Evolutionary conservation across 2,888 invertebrate genomes (phyloP).

Genomic region (Leptinotarsa peninsularis): DNA sequence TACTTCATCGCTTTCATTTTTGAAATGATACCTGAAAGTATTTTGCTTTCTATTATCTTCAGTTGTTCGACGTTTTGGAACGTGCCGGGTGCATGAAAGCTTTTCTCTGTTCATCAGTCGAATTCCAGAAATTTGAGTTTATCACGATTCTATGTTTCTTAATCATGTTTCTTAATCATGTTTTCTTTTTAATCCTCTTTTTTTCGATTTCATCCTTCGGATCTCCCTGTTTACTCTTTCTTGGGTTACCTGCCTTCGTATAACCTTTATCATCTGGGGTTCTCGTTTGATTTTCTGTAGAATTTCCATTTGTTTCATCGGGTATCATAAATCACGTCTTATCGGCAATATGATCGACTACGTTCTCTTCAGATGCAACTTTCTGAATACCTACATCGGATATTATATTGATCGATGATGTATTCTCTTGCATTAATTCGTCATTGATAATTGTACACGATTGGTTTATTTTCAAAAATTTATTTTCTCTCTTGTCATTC

Average conservation of each 20-base stretch:
- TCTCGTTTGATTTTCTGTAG: not conserved
- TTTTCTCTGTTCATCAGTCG: not conserved
- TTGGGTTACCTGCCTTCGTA: too few relatives aligned
- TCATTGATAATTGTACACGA: not conserved
- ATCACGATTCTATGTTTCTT: not conserved
- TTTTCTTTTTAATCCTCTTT: constrained; percentile 1
- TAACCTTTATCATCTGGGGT: not conserved
- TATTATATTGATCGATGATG: not conserved
- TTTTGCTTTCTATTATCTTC: not conserved
- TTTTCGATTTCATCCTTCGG: not conserved
- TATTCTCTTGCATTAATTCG: not conserved
- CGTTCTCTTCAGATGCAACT: constrained; percentile 6
- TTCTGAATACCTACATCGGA: not conserved
- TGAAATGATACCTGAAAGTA: not conserved
- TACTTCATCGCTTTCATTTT: constrained; percentile 12
- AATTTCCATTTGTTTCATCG: not conserved
- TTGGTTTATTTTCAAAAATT: too few relatives aligned
- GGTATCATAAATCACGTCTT: not conserved
- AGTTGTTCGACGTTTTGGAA: constrained; percentile 5
- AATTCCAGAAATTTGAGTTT: constrained; percentile 10
- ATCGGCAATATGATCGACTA: constrained; percentile 3
- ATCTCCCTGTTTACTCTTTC: not conserved
- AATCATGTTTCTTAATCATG: not conserved
- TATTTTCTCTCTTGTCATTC: too few relatives aligned
- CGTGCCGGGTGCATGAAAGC: not conserved